phyloP scores from a whole-genome alignment of 1,140 invertebrate genomes.

The Glossosoma conforme region DNA sequence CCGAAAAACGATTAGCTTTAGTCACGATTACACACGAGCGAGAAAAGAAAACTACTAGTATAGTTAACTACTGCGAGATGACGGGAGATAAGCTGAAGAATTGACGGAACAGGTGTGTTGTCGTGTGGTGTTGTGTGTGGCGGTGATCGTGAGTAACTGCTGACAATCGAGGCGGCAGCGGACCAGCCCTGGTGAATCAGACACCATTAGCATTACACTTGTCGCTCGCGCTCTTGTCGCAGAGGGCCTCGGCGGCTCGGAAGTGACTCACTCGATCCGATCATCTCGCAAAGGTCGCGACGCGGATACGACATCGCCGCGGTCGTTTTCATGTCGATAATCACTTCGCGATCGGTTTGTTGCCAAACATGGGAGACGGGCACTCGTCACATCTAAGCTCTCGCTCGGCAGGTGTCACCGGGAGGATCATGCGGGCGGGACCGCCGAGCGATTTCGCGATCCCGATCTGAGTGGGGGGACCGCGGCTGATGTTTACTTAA shows the following conservation, averaged over 20 bases:
- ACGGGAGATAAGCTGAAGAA: too few relatives aligned
- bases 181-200: conserved; percentile 23
- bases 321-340: conserved; percentile 15
- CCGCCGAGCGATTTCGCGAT: not conserved
- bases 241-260: too few relatives aligned
- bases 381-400: conserved; percentile 13
- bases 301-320: conserved; percentile 7
- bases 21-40: too few relatives aligned
- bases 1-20: too few relatives aligned
- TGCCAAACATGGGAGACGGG: conserved; percentile 22
- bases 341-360: conserved; percentile 16
- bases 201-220: too few relatives aligned
- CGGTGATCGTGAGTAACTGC: too few relatives aligned
- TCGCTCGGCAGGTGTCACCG: conserved; percentile 20
- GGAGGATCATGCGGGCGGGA: not conserved
- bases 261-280: conserved; percentile 15
- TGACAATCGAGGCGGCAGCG: too few relatives aligned
- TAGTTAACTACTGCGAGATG: too few relatives aligned
- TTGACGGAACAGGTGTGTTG: too few relatives aligned
- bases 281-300: conserved; percentile 18
- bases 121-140: too few relatives aligned
- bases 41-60: too few relatives aligned
- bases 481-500: conserved; percentile 14
- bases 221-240: too few relatives aligned
- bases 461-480: conserved; percentile 1